Conservation (phyloP, 2,113 vertebrate species). For the Siniperca chuatsi region DNA sequence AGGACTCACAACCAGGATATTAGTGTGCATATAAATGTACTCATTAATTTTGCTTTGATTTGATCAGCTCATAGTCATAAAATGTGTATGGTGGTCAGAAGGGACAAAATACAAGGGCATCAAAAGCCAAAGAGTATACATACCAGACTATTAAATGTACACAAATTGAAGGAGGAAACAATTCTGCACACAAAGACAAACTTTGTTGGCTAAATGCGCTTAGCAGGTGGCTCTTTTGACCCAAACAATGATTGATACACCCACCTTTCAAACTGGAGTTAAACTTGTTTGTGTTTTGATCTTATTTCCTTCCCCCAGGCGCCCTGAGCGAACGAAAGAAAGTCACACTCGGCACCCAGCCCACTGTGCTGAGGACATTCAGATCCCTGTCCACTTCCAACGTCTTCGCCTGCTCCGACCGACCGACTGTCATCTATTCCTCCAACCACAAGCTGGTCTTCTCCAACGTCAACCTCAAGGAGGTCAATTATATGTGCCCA, state of each 20-base stretch:
- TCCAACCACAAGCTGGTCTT: conserved; percentile 99
- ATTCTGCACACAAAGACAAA: conserved; percentile 8
- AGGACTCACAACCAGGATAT: not conserved
- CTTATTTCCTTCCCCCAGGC: conserved; percentile 78
- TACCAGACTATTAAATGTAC: not conserved
- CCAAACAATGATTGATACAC: not conserved
- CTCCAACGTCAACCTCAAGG: conserved; percentile 99
- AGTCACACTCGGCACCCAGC: conserved; percentile 97
- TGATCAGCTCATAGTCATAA: not conserved
- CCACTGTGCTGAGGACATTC: conserved; percentile 96
- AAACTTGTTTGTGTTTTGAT: conserved; percentile 1
- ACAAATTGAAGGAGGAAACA: not conserved
- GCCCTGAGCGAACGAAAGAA: conserved; percentile 96
- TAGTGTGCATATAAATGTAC: conserved; percentile 21
- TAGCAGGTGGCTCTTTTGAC: conserved; percentile 4
- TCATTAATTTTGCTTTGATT: conserved; percentile 12
- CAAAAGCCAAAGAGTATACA: not conserved
- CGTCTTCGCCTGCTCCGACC: conserved; percentile 98
- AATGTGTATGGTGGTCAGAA: not conserved
- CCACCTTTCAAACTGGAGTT: conserved; percentile 1
- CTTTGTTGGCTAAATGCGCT: conserved; percentile 5
- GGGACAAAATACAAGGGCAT: not conserved
- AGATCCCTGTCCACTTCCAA: conserved; percentile 98
- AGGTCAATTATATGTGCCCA: conserved; percentile 99
- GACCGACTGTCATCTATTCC: conserved; percentile 99